Evolutionary conservation across 1,140 invertebrate genomes (phyloP).

Genomic region (Mycetomoellerius zeteki): DNA sequence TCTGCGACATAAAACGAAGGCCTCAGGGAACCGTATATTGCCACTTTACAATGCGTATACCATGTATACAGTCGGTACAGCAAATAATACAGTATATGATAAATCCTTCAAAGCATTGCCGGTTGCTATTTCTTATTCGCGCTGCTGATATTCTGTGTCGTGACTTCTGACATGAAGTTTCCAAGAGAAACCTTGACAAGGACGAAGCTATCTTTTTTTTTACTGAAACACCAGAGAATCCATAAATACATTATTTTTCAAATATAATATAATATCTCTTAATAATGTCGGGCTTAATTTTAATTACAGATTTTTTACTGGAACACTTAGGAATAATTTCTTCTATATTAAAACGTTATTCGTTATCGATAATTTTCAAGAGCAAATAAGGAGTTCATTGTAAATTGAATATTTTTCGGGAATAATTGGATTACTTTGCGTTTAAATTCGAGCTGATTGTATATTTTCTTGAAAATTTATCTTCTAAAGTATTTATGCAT

Average conservation of each 20-base stretch:
- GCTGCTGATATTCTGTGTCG: neutral
- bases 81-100: slow-evolving; percentile 26
- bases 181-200: slow-evolving; percentile 8
- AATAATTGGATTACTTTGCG: neutral
- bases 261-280: neutral
- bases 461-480: slow-evolving; percentile 20
- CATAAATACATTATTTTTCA: neutral
- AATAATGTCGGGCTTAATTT: neutral
- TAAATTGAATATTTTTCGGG: neutral
- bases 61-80: neutral
- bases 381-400: neutral
- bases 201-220: neutral
- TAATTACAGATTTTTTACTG: neutral
- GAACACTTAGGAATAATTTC: neutral
- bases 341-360: neutral
- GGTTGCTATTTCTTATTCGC: slow-evolving; percentile 28
- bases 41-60: slow-evolving; percentile 1
- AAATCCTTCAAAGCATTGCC: slow-evolving; percentile 36
- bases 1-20: slow-evolving; percentile 29
- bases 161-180: neutral
- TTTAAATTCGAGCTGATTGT: neutral
- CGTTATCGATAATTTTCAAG: neutral
- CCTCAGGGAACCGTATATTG: slow-evolving; percentile 22
- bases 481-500: neutral
- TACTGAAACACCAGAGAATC: neutral